These are phyloP conservation scores for Adelosebastes latens DNA, from an alignment of 2,797 vertebrate genomes.

Conservation along the genomic window DNA sequence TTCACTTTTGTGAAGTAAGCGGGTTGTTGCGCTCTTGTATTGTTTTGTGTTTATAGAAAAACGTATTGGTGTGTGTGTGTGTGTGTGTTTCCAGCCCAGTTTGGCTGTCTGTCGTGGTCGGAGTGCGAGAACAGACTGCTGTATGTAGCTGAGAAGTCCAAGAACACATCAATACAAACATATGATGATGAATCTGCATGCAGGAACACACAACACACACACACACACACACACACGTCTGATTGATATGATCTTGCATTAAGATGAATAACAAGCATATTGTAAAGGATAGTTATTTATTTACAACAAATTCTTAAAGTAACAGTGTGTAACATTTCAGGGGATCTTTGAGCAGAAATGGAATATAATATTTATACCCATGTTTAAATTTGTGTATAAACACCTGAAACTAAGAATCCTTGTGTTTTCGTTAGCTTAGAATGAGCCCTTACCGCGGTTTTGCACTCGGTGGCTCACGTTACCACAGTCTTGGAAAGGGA, in stretches of 20 bases:
- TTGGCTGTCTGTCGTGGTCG: constrained; percentile 80
- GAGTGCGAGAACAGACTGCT: constrained; percentile 74
- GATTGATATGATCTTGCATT: no score
- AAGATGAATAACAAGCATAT: no score
- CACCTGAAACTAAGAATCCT: no score
- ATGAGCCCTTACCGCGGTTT: no score
- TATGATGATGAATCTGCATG: background rate
- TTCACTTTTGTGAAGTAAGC: background rate
- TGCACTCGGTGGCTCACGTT: no score
- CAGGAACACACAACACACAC: background rate
- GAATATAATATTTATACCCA: rapidly evolving
- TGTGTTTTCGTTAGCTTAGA: no score
- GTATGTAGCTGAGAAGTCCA: constrained; percentile 77
- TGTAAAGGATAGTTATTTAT: no score
- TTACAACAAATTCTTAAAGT: background rate
- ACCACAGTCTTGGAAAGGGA: no score
- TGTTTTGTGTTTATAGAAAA: background rate
- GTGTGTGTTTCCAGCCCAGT: constrained; percentile 68
- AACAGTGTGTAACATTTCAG: no score
- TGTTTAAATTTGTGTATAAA: no score
- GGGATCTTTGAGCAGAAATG: no score
- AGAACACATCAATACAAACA: constrained; percentile 5
- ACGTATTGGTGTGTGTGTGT: background rate
- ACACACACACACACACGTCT: background rate
- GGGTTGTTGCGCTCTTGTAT: background rate